Base-by-base conservation (phyloP, 2,113 vertebrate genomes). In the Oreochromis tanganicae region DNA sequence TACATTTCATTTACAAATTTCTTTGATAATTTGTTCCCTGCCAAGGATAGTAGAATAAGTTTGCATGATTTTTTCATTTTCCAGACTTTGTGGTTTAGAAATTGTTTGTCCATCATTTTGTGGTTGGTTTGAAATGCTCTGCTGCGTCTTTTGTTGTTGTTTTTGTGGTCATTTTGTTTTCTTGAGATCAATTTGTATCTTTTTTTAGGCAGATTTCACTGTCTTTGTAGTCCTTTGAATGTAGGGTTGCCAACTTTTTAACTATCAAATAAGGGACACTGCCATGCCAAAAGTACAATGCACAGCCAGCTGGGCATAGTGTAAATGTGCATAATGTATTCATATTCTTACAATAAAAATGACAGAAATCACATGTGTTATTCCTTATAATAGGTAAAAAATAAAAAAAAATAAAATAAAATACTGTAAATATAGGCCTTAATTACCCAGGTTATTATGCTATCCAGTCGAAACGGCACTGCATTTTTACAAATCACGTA, bases 321-420 rank as follows among this genome's bases (percentile, higher is more conserved):
- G 17, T 63, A 36, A 63, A 63, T 63, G 19, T 63, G 59, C 32
- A 63, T 32, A 19, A 32, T 36, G 59, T 63, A 19, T 36, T 63
- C 59, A 63, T 63, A 63, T 63, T 36, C 29, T 63, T 63, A 36
- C 61, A 66, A n/a, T n/a, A n/a, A 66, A 66, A 66, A 66, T 36
- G 61, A 66, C 17, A 66, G 17, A 66, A 36, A 36, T n/a, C 17
- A 36, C 32, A 66, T n/a, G 32, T n/a, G 32, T 17, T 66, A 66
- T 66, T 66, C 17, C 32, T 36, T 66, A 36, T 36, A 63, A 63
- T 63, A 66, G 32, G 9, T 36, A 63, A 36, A 63, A 63, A 63
- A 36, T 0, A 36, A 7, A 36, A 5, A 6, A 34, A 63, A 63
- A 34, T 0, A 1, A 32, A 63, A 63, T 0, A 36, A 63, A 63